These are phyloP conservation scores for Apostichopus californicus DNA, from an alignment of 35 echinoderm and acorn worm genomes.

Conservation along the genomic window DNA sequence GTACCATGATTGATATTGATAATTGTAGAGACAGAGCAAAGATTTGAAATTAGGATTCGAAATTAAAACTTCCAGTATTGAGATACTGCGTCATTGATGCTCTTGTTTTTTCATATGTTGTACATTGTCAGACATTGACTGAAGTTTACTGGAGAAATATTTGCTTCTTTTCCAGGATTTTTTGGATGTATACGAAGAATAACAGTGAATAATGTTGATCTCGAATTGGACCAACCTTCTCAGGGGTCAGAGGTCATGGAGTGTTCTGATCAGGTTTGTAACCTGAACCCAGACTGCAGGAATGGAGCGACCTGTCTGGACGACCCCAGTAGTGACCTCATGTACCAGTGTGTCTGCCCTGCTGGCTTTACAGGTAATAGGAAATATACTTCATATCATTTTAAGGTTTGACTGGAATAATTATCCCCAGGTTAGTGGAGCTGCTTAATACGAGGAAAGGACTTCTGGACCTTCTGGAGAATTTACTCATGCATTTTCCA, in stretches of 20 bases:
- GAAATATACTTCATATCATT: constrained; percentile 28
- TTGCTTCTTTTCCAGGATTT: constrained; percentile 55
- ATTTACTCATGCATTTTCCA: too few relatives aligned
- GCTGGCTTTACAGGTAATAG: constrained; percentile 70
- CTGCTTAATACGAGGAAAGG: too few relatives aligned
- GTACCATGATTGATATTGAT: too few relatives aligned
- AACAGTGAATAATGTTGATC: constrained; percentile 12
- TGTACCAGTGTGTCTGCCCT: constrained; percentile 73
- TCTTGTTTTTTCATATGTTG: too few relatives aligned
- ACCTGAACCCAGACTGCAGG: constrained; percentile 67
- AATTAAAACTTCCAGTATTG: too few relatives aligned
- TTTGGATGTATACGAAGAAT: constrained; percentile 72
- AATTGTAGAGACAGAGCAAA: too few relatives aligned
- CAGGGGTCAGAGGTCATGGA: constrained; percentile 55
- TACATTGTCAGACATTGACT: neutral
- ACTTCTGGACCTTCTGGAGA: too few relatives aligned
- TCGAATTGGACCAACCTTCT: constrained; percentile 47
- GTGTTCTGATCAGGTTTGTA: constrained; percentile 67
- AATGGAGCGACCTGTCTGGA: constrained; percentile 76
- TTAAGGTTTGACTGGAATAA: too few relatives aligned
- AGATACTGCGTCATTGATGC: too few relatives aligned
- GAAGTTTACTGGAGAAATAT: neutral
- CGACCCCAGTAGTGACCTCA: neutral
- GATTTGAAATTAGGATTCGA: too few relatives aligned
- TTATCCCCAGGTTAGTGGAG: too few relatives aligned